Evolutionary conservation across 2,797 vertebrate genomes (phyloP), one percentile per base, ranked within the genome.

Genomic region (Channa striata): DNA sequence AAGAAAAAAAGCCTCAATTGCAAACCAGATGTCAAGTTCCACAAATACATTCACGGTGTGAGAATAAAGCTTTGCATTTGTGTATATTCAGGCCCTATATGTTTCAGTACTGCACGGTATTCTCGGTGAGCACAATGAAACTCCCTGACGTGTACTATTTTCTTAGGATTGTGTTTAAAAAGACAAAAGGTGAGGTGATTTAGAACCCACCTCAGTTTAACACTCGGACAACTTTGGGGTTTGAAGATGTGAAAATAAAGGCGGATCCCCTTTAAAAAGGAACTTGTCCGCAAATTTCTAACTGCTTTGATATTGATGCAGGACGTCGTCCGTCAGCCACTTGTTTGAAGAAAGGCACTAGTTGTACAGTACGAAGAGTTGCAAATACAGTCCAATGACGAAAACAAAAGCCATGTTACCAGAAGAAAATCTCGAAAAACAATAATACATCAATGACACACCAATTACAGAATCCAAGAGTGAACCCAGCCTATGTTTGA

Each of bases 401-500:
- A 77, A 71, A 80, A 83, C 19, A 66, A 77, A 82, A 81, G 73
- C 82, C 23, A 60, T 25, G 25, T 70, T 89, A 87, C 93, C 51
- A 63, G 44, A 53, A 65, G 53, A 43, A 59, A 65, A 68, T 72
- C 23, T 1, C 47, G 23, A 59, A 40, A 53, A 80, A 78, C 89
- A 85, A 95, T 92, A 95, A 94, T 94, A 97, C 92, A 94, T 95
- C 92, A 94, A 92, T 90, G 92, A 95, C 95, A 97, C 93, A 95
- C 92, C 91, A 91, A 94, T 93, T 95, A 91, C 85, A 95, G 95
- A 96, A 96, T 95, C 94, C 93, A 95, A 95, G 93, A 93, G 96
- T 94, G 94, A 97, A 94, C 95, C 96, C 95, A 94, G 93, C 79
- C 95, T 94, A 96, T 93, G 89, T 94, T 74, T 89, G 94, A 96